Conservation (phyloP, 2,888 invertebrate genomes). For the Chydorus sphaericus region DNA sequence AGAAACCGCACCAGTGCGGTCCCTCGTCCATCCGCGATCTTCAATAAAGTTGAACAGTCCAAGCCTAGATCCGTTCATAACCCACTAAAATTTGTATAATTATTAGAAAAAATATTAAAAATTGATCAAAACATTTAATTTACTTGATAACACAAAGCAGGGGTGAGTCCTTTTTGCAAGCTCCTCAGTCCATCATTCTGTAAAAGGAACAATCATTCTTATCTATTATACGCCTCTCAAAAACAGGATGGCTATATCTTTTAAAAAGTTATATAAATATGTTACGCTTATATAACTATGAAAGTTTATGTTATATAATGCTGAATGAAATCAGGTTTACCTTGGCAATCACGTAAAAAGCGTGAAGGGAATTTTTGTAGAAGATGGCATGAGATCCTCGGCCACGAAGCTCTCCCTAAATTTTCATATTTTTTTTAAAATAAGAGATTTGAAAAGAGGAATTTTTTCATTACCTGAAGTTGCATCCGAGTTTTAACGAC, state of each 20-base stretch:
- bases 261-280: too few species aligned
- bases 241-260: too few species aligned
- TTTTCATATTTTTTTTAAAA: too few species aligned
- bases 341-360: conserved; percentile 56
- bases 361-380: conserved; percentile 56
- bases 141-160: conserved; percentile 77
- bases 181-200: conserved; percentile 60
- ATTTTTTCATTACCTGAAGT: too few species aligned
- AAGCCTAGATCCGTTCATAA: conserved; percentile 64
- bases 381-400: conserved; percentile 45
- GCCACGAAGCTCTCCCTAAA: conserved; percentile 58
- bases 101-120: too few species aligned
- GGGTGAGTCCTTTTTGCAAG: conserved; percentile 51
- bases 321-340: conserved; percentile 25
- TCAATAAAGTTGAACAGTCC: conserved; percentile 58
- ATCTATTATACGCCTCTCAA: too few species aligned
- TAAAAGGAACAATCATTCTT: not conserved
- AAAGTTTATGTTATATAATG: too few species aligned
- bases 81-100: too few species aligned
- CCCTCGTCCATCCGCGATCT: conserved; percentile 45
- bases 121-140: too few species aligned
- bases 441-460: too few species aligned
- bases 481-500: conserved; percentile 84
- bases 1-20: conserved; percentile 47
- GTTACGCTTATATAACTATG: too few species aligned